These are phyloP conservation scores for Circaetus cinerascens DNA, from an alignment of 2,113 vertebrate genomes.

Conservation along the genomic window DNA sequence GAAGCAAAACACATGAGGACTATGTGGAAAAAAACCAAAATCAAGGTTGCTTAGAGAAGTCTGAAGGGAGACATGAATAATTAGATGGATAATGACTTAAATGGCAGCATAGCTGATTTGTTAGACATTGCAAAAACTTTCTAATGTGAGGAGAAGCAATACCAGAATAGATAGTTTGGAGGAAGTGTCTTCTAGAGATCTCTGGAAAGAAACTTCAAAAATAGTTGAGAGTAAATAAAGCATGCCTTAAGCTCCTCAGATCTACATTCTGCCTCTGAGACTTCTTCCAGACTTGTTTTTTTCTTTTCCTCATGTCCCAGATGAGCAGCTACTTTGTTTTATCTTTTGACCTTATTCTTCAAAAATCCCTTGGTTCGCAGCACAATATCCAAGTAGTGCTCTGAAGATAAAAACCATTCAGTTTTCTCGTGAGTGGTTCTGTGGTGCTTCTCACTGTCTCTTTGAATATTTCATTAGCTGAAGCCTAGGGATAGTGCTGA, in stretches of 20 bases:
- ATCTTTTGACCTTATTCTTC: neutral
- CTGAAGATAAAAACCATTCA: neutral
- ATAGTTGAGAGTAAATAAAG: neutral
- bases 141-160: neutral
- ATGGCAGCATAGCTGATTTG: too few relatives aligned
- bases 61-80: neutral
- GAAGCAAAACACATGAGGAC: neutral
- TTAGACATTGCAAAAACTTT: neutral
- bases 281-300: neutral
- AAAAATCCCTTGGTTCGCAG: neutral
- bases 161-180: neutral
- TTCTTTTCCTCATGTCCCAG: neutral
- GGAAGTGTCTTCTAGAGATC: neutral
- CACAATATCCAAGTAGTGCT: neutral
- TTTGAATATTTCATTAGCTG: neutral
- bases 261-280: neutral
- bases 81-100: neutral
- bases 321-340: neutral
- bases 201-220: neutral
- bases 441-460: neutral
- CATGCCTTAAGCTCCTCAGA: neutral
- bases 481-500: neutral
- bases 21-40: neutral
- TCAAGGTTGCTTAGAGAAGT: neutral
- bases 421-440: neutral